phyloP scores from a whole-genome alignment of 1,140 invertebrate species.

The Pseudomyrmex gracilis region DNA sequence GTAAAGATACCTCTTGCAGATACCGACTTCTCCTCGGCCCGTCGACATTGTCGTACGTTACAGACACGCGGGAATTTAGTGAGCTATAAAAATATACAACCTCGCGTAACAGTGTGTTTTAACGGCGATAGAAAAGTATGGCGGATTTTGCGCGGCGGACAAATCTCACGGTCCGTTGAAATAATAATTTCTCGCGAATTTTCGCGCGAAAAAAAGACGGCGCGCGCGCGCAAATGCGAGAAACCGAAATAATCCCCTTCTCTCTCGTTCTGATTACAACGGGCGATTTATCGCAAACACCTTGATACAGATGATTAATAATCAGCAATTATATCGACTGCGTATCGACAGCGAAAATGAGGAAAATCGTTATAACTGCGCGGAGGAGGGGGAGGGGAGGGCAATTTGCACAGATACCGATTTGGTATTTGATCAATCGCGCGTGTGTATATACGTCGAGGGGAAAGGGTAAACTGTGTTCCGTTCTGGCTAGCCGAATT shows the following conservation, averaged over 20 bases:
- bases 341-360: neutral
- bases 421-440: conserved; percentile 51
- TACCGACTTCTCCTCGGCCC: conserved; percentile 26
- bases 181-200: conserved; percentile 10
- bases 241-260: conserved; percentile 5
- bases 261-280: neutral
- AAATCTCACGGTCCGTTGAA: conserved; percentile 42
- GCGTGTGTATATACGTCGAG: neutral
- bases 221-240: neutral
- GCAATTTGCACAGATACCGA: neutral
- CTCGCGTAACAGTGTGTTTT: conserved; percentile 23
- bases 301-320: neutral
- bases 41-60: conserved; percentile 38
- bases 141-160: conserved; percentile 33
- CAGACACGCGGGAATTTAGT: conserved; percentile 45
- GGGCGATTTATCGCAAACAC: neutral
- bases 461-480: conserved; percentile 14
- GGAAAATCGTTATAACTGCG: conserved; percentile 12
- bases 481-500: conserved; percentile 31
- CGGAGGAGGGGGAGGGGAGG: too few relatives aligned
- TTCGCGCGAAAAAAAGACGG: neutral
- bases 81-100: conserved; percentile 62
- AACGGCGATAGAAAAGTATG: conserved; percentile 46
- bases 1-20: conserved; percentile 53
- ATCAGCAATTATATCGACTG: conserved; percentile 21